Evolutionary conservation across 2,797 vertebrate species (phyloP), one percentile per base, ranked within the genome.

Genomic region (Amniataba percoides): DNA sequence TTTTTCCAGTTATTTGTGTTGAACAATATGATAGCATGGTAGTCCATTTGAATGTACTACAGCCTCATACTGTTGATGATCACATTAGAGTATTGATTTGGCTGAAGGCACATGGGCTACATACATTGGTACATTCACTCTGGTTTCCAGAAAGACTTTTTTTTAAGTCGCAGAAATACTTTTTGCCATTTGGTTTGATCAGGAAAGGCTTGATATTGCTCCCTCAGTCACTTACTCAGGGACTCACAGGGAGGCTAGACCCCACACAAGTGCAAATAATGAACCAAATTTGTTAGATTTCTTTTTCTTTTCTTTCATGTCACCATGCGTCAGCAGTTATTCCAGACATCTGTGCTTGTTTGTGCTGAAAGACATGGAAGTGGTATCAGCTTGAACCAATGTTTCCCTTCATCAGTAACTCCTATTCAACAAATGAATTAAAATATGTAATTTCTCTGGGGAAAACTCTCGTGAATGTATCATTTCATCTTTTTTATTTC

Each of bases 241-340:
- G 27, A 49, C 10, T 42, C 40, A 18, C 40, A 68, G 52, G n/a
- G 16, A 48, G 31, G 27, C 23, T n/a, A 18, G 19, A 25, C 60
- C 31, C 60, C 12, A 46, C 6, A 10, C 25, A 31, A 40, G 18
- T 49, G 7, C 43, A 65, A 48, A 48, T 31, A 66, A 43, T 57
- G 3, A 31, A 45, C 39, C 19, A 62, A 60, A 55, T 72, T 34
- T 45, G 7, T 9, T 36, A n/a, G 48, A 23, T 5, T 25, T 66
- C 3, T 58, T 74, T 18, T n/a, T n/a, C n/a, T n/a, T n/a, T n/a
- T 42, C 13, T 53, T 23, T 19, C 36, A 14, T 71, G 57, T 48
- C 21, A 23, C 14, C 14, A 25, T 25, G 56, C 53, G 23, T n/a
- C 45, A 61, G 58, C 40, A 55, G 45, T 72, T 57, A 40, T 42